These are phyloP conservation scores for Bathybates hornii DNA, from an alignment of 2,113 vertebrate species.

Conservation along the genomic window DNA sequence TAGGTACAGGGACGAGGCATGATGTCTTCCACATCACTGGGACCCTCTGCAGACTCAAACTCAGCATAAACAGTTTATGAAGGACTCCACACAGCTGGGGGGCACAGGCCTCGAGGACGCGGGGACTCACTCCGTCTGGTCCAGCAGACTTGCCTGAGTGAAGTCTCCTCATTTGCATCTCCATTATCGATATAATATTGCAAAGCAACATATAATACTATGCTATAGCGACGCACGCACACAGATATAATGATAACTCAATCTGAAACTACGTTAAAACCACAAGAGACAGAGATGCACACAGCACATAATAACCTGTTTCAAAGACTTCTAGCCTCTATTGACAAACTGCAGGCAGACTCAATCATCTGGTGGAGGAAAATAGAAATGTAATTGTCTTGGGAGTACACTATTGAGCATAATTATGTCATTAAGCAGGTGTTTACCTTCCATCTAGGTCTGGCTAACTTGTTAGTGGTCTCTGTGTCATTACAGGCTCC, in stretches of 20 bases:
- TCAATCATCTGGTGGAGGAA: background rate
- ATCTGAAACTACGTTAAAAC: background rate
- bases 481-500: background rate
- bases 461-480: background rate
- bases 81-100: too few species aligned
- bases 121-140: too few species aligned
- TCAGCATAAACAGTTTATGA: too few species aligned
- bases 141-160: too few species aligned
- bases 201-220: background rate
- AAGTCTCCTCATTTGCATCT: too few species aligned
- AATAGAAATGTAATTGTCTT: background rate
- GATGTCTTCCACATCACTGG: too few species aligned
- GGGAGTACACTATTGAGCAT: background rate
- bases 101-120: too few species aligned
- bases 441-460: background rate
- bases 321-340: background rate
- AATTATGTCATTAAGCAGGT: slow-evolving; percentile 9
- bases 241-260: background rate
- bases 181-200: background rate
- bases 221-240: rapidly evolving
- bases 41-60: too few species aligned
- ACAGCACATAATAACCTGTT: background rate
- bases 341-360: background rate
- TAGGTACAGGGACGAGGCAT: too few species aligned
- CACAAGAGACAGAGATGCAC: background rate